Percentiles rank a stretch among this genome's conserved stretches.
Conservation (phyloP, 2,797 vertebrate species). For the Macrochelys suwanniensis region DNA sequence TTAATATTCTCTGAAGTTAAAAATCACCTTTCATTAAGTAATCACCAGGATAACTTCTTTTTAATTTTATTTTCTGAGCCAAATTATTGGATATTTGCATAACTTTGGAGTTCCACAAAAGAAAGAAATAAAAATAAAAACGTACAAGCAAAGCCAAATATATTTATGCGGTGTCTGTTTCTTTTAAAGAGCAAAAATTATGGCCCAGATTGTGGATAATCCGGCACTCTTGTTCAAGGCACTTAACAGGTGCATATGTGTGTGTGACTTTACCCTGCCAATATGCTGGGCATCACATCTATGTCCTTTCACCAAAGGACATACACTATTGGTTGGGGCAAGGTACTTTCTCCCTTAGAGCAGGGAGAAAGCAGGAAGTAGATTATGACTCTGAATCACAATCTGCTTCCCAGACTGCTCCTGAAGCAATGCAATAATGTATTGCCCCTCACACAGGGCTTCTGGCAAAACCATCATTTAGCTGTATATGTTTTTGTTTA, state of each 20-base stretch:
- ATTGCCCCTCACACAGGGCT: neutral
- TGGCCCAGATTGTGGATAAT: neutral
- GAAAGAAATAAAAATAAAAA: neutral
- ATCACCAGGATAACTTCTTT: neutral
- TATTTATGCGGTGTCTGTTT: neutral
- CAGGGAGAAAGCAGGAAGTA: no score
- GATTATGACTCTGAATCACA: no score
- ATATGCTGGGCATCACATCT: no score
- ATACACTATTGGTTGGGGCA: no score
- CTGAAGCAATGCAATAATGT: no score
- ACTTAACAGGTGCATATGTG: neutral
- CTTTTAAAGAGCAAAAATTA: neutral
- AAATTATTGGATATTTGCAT: neutral
- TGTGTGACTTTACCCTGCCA: neutral
- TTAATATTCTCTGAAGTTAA: slow-evolving; percentile 10
- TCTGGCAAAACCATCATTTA: neutral
- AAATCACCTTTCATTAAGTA: neutral
- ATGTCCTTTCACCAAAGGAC: no score
- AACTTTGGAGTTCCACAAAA: neutral
- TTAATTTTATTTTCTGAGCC: neutral
- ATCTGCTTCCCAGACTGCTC: no score
- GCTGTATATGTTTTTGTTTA: neutral
- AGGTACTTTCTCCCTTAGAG: no score
- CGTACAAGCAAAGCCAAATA: neutral
- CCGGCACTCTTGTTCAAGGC: neutral